Base-by-base conservation (phyloP, 2,113 vertebrate genomes). In the Oryzias javanicus region DNA sequence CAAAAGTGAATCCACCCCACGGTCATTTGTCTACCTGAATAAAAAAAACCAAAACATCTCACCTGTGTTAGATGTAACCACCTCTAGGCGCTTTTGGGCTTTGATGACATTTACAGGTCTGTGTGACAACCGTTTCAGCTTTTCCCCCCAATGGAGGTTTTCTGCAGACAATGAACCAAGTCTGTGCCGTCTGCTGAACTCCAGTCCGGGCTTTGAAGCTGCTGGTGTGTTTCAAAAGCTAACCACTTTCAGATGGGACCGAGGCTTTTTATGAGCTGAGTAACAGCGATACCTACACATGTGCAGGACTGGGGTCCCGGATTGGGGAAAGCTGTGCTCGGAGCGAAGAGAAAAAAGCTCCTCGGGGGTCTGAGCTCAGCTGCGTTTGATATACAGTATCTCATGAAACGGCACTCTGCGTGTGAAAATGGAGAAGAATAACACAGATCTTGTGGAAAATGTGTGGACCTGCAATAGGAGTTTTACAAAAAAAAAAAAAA, bases 181-280 rank as follows among this genome's bases (percentile, higher is more conserved):
- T 80, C 74, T 68, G 53, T 42, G 60, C 84, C 67, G 82, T 76
- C 83, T 87, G 84, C 81, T 50, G 76, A 74, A 60, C 58, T 67
- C 45, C 25, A 70, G 67, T 79, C 69, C 55, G 69, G 59, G 85
- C 91, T 93, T 92, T 92, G 92, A 91, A 90, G 92, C 84, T 50
- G 61, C 82, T 65, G 47, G 83, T 83, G 81, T 59, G 83, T 90
- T 92, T 91, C 89, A 79, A 84, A 78, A 70, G 86, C 88, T 93
- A 90, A 94, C 84, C 85, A 85, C 88, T 91, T 91, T 93, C 91
- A 92, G 92, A 91, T 91, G 92, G 90, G 87, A 81, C 86, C 58
- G 74, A 55, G 88, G 74, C 64, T 77, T 84, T 91, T 90, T 90
- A 90, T 78, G 84, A 90, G 86, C 86, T 86, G 87, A 89, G 89